Conservation (phyloP, 92 coral and sea anemone genomes). For the Palythoa grandiflora region DNA sequence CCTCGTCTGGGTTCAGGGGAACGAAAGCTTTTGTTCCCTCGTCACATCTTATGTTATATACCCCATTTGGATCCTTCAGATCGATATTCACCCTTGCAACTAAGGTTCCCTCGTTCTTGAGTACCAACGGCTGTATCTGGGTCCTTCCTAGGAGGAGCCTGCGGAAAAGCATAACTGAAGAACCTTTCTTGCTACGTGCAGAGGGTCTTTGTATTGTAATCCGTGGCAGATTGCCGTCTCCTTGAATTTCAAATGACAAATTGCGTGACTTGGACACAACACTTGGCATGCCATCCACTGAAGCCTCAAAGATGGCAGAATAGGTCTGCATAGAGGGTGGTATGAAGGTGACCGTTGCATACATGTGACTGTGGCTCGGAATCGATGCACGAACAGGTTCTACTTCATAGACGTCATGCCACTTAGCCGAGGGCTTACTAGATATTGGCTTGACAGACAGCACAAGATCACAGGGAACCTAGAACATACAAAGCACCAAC, state of each 20-base stretch:
- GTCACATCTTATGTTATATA: constrained; percentile 71
- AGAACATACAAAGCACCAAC: neutral
- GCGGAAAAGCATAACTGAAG: constrained; percentile 86
- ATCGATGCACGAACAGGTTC: constrained; percentile 95
- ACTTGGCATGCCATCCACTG: constrained; percentile 98
- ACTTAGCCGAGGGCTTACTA: constrained; percentile 94
- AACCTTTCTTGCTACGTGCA: constrained; percentile 94
- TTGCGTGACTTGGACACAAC: constrained; percentile 95
- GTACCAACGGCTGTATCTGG: constrained; percentile 79
- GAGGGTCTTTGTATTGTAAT: constrained; percentile 86
- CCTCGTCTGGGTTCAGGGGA: constrained; percentile 67
- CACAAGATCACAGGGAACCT: constrained; percentile 97
- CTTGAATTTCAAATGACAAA: constrained; percentile 95
- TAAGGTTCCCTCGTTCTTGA: constrained; percentile 93
- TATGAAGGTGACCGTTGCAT: constrained; percentile 87
- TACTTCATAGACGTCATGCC: constrained; percentile 98
- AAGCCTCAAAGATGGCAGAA: constrained; percentile 93
- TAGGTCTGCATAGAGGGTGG: constrained; percentile 99
- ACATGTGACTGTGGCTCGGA: constrained; percentile 90
- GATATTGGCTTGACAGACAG: constrained; percentile 95
- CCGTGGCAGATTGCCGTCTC: constrained; percentile 98
- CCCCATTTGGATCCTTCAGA: constrained; percentile 84
- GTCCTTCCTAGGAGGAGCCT: constrained; percentile 91
- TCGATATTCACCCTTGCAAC: constrained; percentile 85
- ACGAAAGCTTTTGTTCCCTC: constrained; percentile 73